These are phyloP conservation scores for Amniataba percoides DNA, from an alignment of 2,797 vertebrate genomes.

Conservation along the genomic window DNA sequence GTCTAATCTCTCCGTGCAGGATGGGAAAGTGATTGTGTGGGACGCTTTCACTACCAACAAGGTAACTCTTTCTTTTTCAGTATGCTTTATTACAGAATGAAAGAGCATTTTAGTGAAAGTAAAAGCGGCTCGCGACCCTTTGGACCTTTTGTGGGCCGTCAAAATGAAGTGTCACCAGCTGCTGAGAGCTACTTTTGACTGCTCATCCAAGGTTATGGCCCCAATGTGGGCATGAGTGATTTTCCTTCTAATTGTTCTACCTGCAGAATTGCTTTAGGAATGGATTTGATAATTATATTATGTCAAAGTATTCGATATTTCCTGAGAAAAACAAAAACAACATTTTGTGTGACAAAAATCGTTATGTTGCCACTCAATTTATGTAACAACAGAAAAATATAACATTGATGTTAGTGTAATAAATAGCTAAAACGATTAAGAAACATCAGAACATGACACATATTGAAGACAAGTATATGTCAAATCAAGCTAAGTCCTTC, in stretches of 20 bases:
- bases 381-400: too few species aligned
- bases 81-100: not conserved
- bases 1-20: conserved; percentile 83
- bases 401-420: too few species aligned
- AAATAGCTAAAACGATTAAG: too few species aligned
- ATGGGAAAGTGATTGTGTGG: conserved; percentile 99
- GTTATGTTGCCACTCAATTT: too few species aligned
- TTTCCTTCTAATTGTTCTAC: not conserved
- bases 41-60: conserved; percentile 99
- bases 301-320: not conserved
- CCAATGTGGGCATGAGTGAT: not conserved
- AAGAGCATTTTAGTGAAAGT: not conserved
- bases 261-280: not conserved
- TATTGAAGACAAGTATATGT: not conserved
- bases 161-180: not conserved
- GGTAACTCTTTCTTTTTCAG: conserved; percentile 77
- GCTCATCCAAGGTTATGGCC: not conserved
- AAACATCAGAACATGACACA: not conserved
- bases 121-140: not conserved
- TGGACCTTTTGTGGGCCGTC: not conserved
- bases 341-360: too few species aligned
- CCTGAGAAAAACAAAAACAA: not conserved
- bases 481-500: too few species aligned
- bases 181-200: not conserved
- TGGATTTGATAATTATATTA: not conserved